A percentile compares a stretch with the other conserved stretches of the same genome.
These are phyloP conservation scores for Oenanthe oenanthe DNA, from an alignment of 2,113 vertebrate genomes.

Conservation along the genomic window DNA sequence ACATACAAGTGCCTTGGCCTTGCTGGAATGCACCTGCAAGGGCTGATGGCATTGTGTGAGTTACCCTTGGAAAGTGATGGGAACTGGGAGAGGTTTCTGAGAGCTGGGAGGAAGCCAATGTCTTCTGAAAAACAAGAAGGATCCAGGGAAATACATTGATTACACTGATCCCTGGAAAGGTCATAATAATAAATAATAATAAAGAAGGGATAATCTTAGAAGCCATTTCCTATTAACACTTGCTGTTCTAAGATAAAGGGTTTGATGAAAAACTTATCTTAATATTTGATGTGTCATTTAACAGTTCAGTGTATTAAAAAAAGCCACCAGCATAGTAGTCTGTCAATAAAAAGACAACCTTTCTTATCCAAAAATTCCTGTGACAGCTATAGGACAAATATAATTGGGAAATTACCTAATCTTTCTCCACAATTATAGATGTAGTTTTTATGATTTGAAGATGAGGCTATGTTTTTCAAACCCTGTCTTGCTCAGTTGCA, in stretches of 20 bases:
- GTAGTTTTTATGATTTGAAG: not conserved
- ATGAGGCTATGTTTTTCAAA: not conserved
- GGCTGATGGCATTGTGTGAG: not conserved
- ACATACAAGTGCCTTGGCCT: not conserved
- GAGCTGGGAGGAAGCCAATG: not conserved
- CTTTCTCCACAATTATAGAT: not conserved
- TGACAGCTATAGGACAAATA: not conserved
- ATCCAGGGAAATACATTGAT: not conserved
- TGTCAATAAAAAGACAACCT: not conserved
- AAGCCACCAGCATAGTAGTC: not conserved
- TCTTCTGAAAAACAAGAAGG: not conserved
- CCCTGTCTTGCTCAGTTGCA: not conserved
- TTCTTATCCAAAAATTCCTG: not conserved
- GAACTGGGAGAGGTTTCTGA: not conserved
- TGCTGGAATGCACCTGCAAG: not conserved
- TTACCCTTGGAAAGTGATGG: not conserved
- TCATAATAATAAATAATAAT: not conserved
- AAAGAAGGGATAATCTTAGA: not conserved
- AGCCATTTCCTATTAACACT: not conserved
- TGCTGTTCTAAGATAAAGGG: not conserved
- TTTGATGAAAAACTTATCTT: not conserved
- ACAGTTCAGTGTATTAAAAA: not conserved
- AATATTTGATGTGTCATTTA: not conserved
- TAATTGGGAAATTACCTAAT: not conserved
- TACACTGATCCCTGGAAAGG: not conserved